Base-by-base conservation (phyloP, 2,888 invertebrate species). In the Diadegma fenestrale region DNA sequence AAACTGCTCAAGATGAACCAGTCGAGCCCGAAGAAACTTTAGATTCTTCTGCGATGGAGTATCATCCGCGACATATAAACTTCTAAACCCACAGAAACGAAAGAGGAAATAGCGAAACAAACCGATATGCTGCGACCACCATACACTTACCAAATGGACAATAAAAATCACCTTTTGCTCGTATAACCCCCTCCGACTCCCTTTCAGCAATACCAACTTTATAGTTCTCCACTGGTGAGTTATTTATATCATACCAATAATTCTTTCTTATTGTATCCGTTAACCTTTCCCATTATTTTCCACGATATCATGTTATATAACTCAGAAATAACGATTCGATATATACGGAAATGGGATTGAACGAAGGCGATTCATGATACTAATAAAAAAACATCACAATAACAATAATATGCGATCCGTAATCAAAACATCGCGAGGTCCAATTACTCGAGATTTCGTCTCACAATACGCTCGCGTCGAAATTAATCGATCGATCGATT, bases 111-210 rank as follows among this genome's bases (percentile, higher is more conserved):
- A 22, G 63, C 37, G 14, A 45, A 54, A 51, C 63, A 22, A 45
- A n/a, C 1, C 43, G 30, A 64, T n/a, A n/a, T 19, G 17, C 12
- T 30, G 22, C 58, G 80, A 71, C 63, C 58, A 45, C 41, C 41
- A 54, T n/a, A 45, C 84, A 84, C 84, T 84, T 71, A 84, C 76
- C 19, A 71, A 84, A 84, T 84, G 71, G 76, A 76, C 80, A 76
- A 84, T 84, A 80, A 80, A 84, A 77, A 76, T 84, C 84, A 76
- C 64, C 54, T 72, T 10, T 37, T 68, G 64, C 71, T 84, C 76
- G 37, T 76, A 72, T 37, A 72, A 84, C 41, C 19, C n/a, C 80
- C 19, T 75, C 58, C 45, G 63, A 80, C 41, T 75, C 51, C 48
- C 64, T 76, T 45, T 33, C 45, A 75, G 41, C 45, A 58, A 58